Base-by-base conservation (phyloP, 2,797 vertebrate species). In the Phrynocephalus vlangalii region DNA sequence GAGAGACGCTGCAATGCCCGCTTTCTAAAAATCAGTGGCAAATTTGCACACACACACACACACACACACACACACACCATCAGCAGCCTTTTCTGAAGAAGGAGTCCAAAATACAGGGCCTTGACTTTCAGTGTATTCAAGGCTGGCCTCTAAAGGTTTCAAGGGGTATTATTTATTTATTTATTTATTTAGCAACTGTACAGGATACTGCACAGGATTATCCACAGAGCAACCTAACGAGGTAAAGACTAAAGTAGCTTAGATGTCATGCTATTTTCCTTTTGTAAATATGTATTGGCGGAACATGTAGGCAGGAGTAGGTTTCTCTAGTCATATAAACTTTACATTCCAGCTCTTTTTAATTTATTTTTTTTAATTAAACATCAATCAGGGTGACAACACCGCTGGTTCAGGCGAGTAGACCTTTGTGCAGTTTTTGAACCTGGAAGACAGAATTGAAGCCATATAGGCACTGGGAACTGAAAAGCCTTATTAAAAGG, bases 1-100 rank as follows among this genome's bases (percentile, higher is more conserved):
- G 91, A 63, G 88, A 94, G 83, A 91, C 87, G 75, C 68, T 91
- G 86, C n/a, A 91, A 91, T 86, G 87, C 80, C 77, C 87, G 79
- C 33, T 85, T 93, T 90, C 90, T n/a, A 60, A 71, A 95, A 50
- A 26, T 24, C 20, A 60, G 38, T 0, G 18, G 68, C 63, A 30
- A 33, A 18, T 20, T 28, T 68, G 63, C 63, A 56, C 52, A 56
- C 52, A 56, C 9, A 52, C 52, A 52, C 52, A 52, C 52, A 52
- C 52, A 52, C 52, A 52, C 52, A 52, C 52, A 56, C 52, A 56
- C 73, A 38, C 38, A 81, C 44, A 10, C 16, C 13, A 44, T 44
- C 38, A 60, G 10, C 26, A 13, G 22, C 38, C 9, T 28, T 67
- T 76, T 66, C 73, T 76, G 28, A 33, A 60, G 68, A 6, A 30